phyloP scores from a whole-genome alignment of 2,888 invertebrate species.

The Subacronicta megacephala region DNA sequence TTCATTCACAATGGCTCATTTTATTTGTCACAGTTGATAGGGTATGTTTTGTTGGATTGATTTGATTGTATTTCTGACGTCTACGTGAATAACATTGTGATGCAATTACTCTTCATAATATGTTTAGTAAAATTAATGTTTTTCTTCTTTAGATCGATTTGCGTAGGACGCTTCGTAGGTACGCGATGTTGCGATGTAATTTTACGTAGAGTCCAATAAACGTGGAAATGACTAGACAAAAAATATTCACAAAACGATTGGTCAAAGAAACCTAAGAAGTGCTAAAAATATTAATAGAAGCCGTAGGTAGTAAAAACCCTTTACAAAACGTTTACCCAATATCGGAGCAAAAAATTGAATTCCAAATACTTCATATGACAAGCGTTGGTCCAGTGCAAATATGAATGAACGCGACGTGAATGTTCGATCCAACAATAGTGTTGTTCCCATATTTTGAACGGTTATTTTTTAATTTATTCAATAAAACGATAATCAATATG shows the following conservation, averaged over 20 bases:
- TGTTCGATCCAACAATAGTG: constrained; percentile 26
- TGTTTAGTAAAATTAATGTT: no score
- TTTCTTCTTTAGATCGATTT: no score
- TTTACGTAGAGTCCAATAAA: no score
- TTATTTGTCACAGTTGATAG: constrained; percentile 14
- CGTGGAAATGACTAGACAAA: no score
- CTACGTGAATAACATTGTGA: no score
- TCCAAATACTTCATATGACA: constrained; percentile 6
- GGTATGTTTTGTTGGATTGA: not conserved
- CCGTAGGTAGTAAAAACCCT: not conserved
- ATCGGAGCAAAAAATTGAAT: not conserved
- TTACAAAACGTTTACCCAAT: not conserved
- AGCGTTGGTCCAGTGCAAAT: constrained; percentile 30
- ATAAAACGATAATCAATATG: no score
- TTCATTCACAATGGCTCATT: constrained; percentile 16
- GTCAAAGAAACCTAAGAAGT: not conserved
- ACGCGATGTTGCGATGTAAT: no score
- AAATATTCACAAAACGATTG: no score
- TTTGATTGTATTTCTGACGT: no score
- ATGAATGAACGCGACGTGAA: constrained; percentile 20
- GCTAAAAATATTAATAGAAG: not conserved
- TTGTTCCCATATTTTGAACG: not conserved
- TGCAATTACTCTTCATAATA: no score
- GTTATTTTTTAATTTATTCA: constrained; percentile 3
- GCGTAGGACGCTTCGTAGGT: no score